Percentiles rank a stretch among this genome's conserved stretches.
These are phyloP conservation scores for Parasteatoda lunata DNA, from an alignment of 2,888 invertebrate genomes.

Conservation along the genomic window DNA sequence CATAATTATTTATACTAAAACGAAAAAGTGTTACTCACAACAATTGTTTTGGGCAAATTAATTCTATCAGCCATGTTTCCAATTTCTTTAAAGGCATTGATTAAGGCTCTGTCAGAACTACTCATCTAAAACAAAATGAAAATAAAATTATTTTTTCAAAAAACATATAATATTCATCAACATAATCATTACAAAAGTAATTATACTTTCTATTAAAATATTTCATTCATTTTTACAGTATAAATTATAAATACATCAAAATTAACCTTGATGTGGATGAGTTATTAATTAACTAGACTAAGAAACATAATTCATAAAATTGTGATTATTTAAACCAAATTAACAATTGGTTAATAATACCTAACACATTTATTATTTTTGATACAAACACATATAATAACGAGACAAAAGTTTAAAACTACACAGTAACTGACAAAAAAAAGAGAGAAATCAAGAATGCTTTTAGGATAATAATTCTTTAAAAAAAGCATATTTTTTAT, in stretches of 20 bases:
- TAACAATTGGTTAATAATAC: background rate
- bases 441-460: background rate
- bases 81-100: constrained; percentile 97
- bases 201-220: too few species aligned
- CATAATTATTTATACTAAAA: background rate
- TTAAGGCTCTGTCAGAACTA: constrained; percentile 94
- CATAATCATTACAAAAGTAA: too few species aligned
- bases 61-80: constrained; percentile 98
- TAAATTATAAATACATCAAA: too few species aligned
- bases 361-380: too few species aligned
- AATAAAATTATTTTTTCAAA: background rate
- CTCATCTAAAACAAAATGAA: constrained; percentile 80
- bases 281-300: too few species aligned
- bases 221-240: too few species aligned
- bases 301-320: background rate
- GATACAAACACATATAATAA: too few species aligned
- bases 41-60: constrained; percentile 96
- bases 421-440: background rate
- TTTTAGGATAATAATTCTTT: background rate
- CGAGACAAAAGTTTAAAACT: background rate
- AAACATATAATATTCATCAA: background rate
- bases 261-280: too few species aligned
- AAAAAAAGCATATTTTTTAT: background rate
- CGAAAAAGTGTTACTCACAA: constrained; percentile 75
- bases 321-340: background rate